A percentile compares a stretch with the other conserved stretches of the same genome.
phyloP scores from a whole-genome alignment of 2,797 vertebrate species.

The Phataginus tricuspis region DNA sequence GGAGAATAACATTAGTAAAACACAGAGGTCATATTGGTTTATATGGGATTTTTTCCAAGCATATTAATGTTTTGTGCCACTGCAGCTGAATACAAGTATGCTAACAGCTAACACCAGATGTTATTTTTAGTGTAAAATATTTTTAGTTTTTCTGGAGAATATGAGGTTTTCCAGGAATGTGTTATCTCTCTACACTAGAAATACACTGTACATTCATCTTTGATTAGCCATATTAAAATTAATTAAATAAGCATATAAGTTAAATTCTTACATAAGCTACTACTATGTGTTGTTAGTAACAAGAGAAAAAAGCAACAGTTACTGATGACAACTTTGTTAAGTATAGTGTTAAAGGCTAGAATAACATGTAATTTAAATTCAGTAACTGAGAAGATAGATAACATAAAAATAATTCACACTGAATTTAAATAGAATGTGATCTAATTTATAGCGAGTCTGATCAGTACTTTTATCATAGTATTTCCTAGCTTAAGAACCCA shows the following conservation, averaged over 20 bases:
- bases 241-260: background rate
- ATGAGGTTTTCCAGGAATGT: background rate
- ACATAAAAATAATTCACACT: background rate
- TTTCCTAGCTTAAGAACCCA: background rate
- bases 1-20: background rate
- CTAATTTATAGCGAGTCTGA: background rate
- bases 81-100: background rate
- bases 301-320: background rate
- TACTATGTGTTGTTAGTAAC: background rate
- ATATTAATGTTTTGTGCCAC: background rate
- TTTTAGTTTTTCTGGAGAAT: background rate
- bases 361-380: background rate
- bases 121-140: background rate
- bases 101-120: background rate
- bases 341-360: background rate
- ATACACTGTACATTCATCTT: background rate
- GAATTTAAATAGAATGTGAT: background rate
- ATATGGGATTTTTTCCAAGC: background rate
- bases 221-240: background rate
- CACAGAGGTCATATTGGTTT: background rate
- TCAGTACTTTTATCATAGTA: background rate
- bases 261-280: background rate
- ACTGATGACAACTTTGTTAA: background rate
- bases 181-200: background rate
- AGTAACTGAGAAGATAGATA: background rate